phyloP scores from a whole-genome alignment of 2,113 vertebrate genomes.

The Hemiscyllium ocellatum region DNA sequence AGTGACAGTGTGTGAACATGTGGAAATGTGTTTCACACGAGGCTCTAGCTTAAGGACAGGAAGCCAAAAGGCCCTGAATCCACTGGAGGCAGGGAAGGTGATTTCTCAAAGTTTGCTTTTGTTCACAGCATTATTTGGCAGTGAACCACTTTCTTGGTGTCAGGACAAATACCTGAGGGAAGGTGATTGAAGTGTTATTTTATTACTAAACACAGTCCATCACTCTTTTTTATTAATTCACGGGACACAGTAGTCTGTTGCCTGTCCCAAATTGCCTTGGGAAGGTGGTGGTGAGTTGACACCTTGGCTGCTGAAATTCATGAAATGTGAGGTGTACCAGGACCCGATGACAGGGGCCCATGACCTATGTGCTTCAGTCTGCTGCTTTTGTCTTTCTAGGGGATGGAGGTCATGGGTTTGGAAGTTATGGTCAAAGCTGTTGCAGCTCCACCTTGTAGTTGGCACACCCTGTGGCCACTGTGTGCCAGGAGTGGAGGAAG shows the following conservation, averaged over 20 bases:
- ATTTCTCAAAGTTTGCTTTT: not conserved
- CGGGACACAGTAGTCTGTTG: not conserved
- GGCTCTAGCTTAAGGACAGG: not conserved
- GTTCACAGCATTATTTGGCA: not conserved
- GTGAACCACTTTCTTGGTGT: not conserved
- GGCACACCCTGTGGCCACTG: not conserved
- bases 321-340: not conserved
- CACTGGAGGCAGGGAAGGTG: not conserved
- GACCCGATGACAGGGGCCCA: too few relatives aligned
- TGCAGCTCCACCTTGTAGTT: not conserved
- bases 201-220: not conserved
- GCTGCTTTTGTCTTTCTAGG: too few relatives aligned
- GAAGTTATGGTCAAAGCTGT: not conserved
- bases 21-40: not conserved
- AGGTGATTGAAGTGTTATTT: not conserved
- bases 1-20: not conserved
- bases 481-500: not conserved
- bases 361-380: too few relatives aligned
- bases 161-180: not conserved
- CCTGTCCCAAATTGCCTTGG: not conserved
- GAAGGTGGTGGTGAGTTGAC: not conserved
- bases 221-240: not conserved
- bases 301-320: not conserved
- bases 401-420: not conserved
- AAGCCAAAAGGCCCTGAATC: not conserved